phyloP scores from a whole-genome alignment of 1,140 invertebrate genomes.

The Euwallacea similis region DNA sequence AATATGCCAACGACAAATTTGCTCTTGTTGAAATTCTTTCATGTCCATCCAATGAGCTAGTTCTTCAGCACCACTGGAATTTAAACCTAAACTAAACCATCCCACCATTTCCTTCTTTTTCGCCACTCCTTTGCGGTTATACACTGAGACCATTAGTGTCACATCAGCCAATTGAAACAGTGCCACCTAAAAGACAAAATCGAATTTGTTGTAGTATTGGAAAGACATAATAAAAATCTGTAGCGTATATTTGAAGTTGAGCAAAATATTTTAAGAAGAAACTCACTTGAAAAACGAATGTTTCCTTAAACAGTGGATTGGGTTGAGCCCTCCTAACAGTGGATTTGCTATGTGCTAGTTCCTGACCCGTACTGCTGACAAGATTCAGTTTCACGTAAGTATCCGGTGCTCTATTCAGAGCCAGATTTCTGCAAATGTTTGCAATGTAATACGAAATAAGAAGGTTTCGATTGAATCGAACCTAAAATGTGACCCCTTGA shows the following conservation, averaged over 20 bases:
- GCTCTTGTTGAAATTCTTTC: constrained; percentile 69
- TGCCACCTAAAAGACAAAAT: constrained; percentile 70
- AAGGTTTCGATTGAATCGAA: constrained; percentile 51
- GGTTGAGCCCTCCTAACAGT: constrained; percentile 87
- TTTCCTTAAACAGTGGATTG: constrained; percentile 94
- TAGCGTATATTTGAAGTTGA: too few species aligned
- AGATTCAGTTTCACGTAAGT: constrained; percentile 92
- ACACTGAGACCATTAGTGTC: constrained; percentile 90
- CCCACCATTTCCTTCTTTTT: constrained; percentile 96
- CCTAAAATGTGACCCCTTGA: constrained; percentile 92
- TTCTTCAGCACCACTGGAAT: constrained; percentile 89
- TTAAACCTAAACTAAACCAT: constrained; percentile 90
- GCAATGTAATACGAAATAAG: neutral
- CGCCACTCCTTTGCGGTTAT: constrained; percentile 85
- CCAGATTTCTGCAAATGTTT: constrained; percentile 61
- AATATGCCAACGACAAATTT: constrained; percentile 76
- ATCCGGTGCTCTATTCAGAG: constrained; percentile 79
- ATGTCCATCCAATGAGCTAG: constrained; percentile 94
- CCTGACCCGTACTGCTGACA: constrained; percentile 88
- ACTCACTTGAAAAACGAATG: constrained; percentile 90
- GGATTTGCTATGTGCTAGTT: constrained; percentile 90
- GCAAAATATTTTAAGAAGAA: neutral
- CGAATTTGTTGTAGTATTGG: too few species aligned
- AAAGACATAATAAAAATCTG: too few species aligned
- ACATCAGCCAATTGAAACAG: constrained; percentile 95